Base-by-base conservation (phyloP, 2,888 invertebrate genomes). In the Heterodera filipjevi region DNA sequence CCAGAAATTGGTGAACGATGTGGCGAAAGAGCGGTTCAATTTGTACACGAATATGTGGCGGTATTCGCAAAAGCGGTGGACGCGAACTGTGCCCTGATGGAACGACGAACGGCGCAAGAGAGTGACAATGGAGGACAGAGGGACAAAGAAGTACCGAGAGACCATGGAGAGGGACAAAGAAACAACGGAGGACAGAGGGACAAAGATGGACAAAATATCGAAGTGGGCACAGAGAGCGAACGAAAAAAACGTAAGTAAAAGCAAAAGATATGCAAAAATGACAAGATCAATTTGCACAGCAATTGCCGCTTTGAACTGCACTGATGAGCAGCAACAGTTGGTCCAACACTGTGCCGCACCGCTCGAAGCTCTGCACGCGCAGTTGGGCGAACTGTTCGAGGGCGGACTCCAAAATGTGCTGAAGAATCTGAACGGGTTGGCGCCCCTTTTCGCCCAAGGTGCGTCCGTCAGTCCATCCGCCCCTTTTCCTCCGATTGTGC, bases 331-430 rank as follows among this genome's bases (percentile, higher is more conserved):
- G 70, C 84, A 85, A 30, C 84, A 85, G n/a, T 81, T 88, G 53
- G 85, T 88, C 68, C 85, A 87, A 32, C 85, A 86, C 75, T 87
- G 87, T 77, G 85, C 87, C 0, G 86, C 86, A 71, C 87, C 87
- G 30, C 81, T 87, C 49, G 85, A 86, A 33, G 87, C 86, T 73
- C 85, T 87, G 49, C 76, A 76, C 30, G 35, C 79, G 19, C 71
- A 77, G 19, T 59, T 84, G 16, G 84, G 79, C 27, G 75, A 83
- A 19, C 74, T 85, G 64, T 85, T 81, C 66, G 77, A 85, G 71
- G 85, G 85, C 10, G 85, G 85, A 2, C 76, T 81, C 14, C 87
- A 87, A 79, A 81, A 83, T 0, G 81, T 87, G 66, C 84, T 87
- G 79, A 88, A 87, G 80, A 87, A 87, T 71, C 82, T 87, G 78